Base-by-base conservation (phyloP, 2,888 invertebrate genomes). In the Pseudococcus longispinus region DNA sequence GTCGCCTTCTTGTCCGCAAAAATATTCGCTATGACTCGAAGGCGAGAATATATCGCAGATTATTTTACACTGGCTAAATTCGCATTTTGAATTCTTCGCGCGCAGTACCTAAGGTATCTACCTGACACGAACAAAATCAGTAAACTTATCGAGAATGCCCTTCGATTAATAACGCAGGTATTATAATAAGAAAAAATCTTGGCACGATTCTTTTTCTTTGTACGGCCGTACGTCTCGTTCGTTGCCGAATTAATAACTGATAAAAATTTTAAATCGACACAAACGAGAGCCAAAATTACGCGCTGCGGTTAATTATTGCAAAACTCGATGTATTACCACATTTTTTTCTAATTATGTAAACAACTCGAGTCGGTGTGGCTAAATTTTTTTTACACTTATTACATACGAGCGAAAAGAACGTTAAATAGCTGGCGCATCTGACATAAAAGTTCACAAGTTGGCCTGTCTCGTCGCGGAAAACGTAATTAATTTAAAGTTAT, bases 311-410 rank as follows among this genome's bases (percentile, higher is more conserved):
- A 74, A 74, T 74, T 32, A 74, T 74, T 74, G 32, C 74, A 74
- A 74, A 74, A 74, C 74, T 37, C 37, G 74, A 51, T n/a, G 4
- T n/a, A 74, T 74, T 74, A 74, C 74, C 15, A 74, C 74, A 32
- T 32, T 74, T 74, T 51, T 74, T 74, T 74, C 74, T 74, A 74
- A 74, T 74, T 74, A 74, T 74, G 74, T 74, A 74, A 74, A 32
- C 74, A 74, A 74, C 32, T 37, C 74, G 74, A 74, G 74, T 74
- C 74, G n/a, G 74, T 74, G 37, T 32, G 32, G 74, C n/a, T 74
- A 32, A 74, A 74, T 51, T 51, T 74, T 74, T n/a, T 74, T 74
- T 74, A 74, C 37, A 74, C 37, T 74, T 74, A 74, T 37, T 74
- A 74, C 74, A 51, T n/a, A 37, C 74, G 29, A 23, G 11, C n/a